A percentile compares a stretch with the other conserved stretches of the same genome.
Conservation (phyloP, 2,113 vertebrate species). For the Oplegnathus fasciatus region DNA sequence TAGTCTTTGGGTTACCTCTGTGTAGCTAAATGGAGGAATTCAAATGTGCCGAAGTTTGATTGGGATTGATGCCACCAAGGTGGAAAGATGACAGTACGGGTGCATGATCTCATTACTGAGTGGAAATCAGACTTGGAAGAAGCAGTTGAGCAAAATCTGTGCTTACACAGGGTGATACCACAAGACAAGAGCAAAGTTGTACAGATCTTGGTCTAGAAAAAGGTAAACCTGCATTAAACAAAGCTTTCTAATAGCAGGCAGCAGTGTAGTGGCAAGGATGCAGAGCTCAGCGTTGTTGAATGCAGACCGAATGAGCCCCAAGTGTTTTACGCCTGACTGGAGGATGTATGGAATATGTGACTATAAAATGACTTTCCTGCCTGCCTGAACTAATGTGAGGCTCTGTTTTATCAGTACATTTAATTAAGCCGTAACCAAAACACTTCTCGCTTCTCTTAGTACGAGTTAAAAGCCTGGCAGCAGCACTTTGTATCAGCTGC, state of each 20-base stretch:
- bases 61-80: conserved; percentile 23
- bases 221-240: not conserved
- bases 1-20: not conserved
- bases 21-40: not conserved
- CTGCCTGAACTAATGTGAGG: not conserved
- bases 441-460: too few species aligned
- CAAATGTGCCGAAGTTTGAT: conserved; percentile 30
- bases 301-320: not conserved
- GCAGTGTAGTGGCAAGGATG: not conserved
- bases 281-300: not conserved
- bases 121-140: conserved; percentile 41
- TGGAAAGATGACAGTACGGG: conserved; percentile 23
- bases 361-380: not conserved
- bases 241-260: not conserved
- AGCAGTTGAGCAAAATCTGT: conserved; percentile 32
- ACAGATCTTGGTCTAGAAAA: not conserved
- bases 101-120: conserved; percentile 36
- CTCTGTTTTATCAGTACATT: not conserved
- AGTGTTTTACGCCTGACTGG: not conserved
- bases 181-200: not conserved
- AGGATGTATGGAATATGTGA: not conserved
- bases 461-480: too few species aligned
- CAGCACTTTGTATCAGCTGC: too few species aligned
- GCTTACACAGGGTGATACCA: not conserved
- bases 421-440: too few species aligned